A percentile compares a stretch with the other conserved stretches of the same genome.
These are phyloP conservation scores for Cheilosia soror DNA, from an alignment of 2,888 invertebrate genomes.

Conservation along the genomic window DNA sequence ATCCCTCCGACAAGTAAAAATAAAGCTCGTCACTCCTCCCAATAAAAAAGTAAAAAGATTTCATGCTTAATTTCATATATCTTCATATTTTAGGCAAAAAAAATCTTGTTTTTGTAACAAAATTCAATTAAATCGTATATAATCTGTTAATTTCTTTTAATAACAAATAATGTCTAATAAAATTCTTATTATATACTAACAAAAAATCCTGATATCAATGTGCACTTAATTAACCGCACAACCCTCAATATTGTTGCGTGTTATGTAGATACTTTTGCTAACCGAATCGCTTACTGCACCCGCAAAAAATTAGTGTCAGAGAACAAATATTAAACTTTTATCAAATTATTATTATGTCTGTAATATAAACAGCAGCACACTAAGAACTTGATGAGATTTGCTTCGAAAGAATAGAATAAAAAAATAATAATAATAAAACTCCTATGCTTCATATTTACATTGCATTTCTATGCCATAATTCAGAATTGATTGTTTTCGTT, in stretches of 20 bases:
- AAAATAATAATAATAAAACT: constrained; percentile 34
- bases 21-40: neutral
- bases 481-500: constrained; percentile 36
- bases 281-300: constrained; percentile 13
- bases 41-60: constrained; percentile 15
- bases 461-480: constrained; percentile 49
- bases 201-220: neutral
- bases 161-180: constrained; percentile 15
- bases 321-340: constrained; percentile 38
- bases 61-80: constrained; percentile 28
- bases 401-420: constrained; percentile 26
- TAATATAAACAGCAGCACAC: constrained; percentile 52
- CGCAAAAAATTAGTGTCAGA: constrained; percentile 5
- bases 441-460: constrained; percentile 71
- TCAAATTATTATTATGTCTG: constrained; percentile 34
- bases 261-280: constrained; percentile 1
- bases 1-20: too few relatives aligned
- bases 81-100: constrained; percentile 40
- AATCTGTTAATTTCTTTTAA: constrained; percentile 11
- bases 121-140: constrained; percentile 27
- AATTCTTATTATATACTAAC: neutral
- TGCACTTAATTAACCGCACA: constrained; percentile 7
- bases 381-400: constrained; percentile 46
- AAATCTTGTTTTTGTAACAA: constrained; percentile 33
- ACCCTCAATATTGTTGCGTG: neutral